Evolutionary conservation across 2,797 vertebrate species (phyloP).

Genomic region (Xenops minutus): DNA sequence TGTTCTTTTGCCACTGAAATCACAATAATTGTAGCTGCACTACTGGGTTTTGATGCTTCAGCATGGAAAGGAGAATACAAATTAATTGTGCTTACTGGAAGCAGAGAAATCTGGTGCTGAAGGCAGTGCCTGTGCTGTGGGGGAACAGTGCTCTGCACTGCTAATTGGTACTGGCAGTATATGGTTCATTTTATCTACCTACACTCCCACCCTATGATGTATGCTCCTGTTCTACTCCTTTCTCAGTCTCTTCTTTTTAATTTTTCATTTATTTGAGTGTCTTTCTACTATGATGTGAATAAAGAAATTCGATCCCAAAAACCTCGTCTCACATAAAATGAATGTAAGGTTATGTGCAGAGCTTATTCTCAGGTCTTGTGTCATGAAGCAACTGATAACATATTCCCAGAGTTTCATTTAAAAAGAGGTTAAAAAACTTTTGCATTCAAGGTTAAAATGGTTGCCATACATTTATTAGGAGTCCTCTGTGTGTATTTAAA

Average conservation of each 20-base stretch:
- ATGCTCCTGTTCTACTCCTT: not conserved
- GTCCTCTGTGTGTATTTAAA: not conserved
- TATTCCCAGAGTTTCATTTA: not conserved
- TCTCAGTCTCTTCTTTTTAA: not conserved
- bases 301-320: not conserved
- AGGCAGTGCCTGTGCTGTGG: not conserved
- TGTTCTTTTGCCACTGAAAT: not conserved
- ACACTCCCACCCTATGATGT: not conserved
- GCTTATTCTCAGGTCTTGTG: not conserved
- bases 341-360: not conserved
- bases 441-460: not conserved
- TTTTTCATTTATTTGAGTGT: not conserved
- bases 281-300: not conserved
- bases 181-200: not conserved
- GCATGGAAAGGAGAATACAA: fast-evolving
- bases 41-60: not conserved
- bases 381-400: not conserved
- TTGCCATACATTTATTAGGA: not conserved
- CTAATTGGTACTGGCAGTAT: not conserved
- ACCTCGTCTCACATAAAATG: not conserved
- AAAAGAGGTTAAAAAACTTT: not conserved
- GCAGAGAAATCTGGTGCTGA: not conserved
- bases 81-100: not conserved
- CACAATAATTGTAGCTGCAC: not conserved
- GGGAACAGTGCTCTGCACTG: not conserved